phyloP scores from a whole-genome alignment of 2,888 invertebrate genomes.

The Venusia cambrica region DNA sequence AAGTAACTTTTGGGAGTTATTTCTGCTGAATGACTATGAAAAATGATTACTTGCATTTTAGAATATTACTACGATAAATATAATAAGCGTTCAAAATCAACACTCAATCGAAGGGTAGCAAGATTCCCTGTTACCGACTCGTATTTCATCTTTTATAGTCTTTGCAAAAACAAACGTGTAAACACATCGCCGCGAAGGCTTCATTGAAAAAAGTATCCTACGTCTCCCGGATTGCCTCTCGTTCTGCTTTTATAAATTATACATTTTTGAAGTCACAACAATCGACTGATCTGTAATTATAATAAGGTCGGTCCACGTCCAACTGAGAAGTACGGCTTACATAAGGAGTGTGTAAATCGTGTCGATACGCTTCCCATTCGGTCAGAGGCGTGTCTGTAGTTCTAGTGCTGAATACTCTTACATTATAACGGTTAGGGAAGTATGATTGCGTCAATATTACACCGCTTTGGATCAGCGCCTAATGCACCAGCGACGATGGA shows the following conservation, averaged over 20 bases:
- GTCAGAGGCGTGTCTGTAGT: conserved; percentile 46
- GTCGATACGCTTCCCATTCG: conserved; percentile 50
- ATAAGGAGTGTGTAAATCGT: conserved; percentile 43
- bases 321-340: conserved; percentile 46
- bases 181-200: conserved; percentile 47
- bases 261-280: conserved; percentile 71
- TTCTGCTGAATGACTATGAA: too few relatives aligned
- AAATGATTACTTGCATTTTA: conserved; percentile 25
- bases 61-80: conserved; percentile 23
- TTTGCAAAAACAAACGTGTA: conserved; percentile 58
- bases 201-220: conserved; percentile 50
- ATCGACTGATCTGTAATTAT: conserved; percentile 77
- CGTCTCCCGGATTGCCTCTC: conserved; percentile 50
- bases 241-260: conserved; percentile 72
- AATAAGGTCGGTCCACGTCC: conserved; percentile 68
- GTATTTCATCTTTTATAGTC: conserved; percentile 43
- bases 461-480: conserved; percentile 40
- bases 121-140: conserved; percentile 44
- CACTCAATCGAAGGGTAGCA: conserved; percentile 42
- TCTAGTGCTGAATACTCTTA: conserved; percentile 45
- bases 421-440: conserved; percentile 51
- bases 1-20: too few relatives aligned
- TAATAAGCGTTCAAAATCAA: conserved; percentile 34
- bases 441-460: conserved; percentile 55
- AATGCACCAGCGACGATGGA: conserved; percentile 37